Base-by-base conservation (phyloP, 2,888 invertebrate genomes). In the Epistrophella euchroma region DNA sequence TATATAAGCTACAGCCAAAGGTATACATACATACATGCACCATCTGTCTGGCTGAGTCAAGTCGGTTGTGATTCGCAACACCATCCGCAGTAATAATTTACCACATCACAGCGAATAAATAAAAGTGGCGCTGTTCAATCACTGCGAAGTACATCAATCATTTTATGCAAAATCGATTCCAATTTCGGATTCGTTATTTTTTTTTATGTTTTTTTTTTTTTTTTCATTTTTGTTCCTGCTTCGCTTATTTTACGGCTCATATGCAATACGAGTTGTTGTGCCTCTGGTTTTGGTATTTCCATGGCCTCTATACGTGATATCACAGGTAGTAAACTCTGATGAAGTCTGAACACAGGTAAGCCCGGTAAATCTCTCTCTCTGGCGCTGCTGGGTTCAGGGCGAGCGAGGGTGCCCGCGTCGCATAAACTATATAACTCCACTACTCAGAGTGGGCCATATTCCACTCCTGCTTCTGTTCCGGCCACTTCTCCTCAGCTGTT, bases 131-230 rank as follows among this genome's bases (percentile, higher is more conserved):
- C 88, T 85, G 73, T 83, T 88, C 88, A 88, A 88, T 88, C 88
- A 88, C 79, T 82, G 81, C 78, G 73, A 77, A 85, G 84, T 88
- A 72, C 88, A 88, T 88, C 88, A 88, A 88, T 88, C 88, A 88
- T 88, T 87, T 88, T 74, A 88, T 87, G 88, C 88, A 88, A 88
- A 88, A 88, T 88, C 84, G 82, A 88, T 87, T 85, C 81, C 81
- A 73, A 81, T 87, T 86, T 82, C 58, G 86, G 77, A 77, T 71
- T 73, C 70, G 73, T 37, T 50, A 15, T 50, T 22, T 50, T 66
- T 35, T 13, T 19, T 17, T 47, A 32, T 10, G 35, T 19, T n/a
- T 62, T 0, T 40, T 37, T 22, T 22, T 13, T 43, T 43, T 25
- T 43, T n/a, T 62, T 62, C 40, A n/a, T 62, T 40, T 43, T n/a